These are phyloP conservation scores for Tenualosa thibaudeaui DNA, from an alignment of 2,797 vertebrate species.

Conservation along the genomic window DNA sequence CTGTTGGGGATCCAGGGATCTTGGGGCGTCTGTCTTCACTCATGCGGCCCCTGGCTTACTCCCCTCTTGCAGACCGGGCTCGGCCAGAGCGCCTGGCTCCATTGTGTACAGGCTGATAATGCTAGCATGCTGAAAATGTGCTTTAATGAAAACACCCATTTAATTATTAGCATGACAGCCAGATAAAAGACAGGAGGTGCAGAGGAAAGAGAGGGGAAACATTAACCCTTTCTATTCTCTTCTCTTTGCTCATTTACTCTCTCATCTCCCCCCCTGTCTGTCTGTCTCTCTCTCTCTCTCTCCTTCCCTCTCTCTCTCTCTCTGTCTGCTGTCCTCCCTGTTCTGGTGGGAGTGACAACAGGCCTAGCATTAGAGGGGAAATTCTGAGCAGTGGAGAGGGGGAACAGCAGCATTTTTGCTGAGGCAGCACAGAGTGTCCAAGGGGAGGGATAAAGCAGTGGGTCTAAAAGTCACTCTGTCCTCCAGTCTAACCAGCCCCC, in stretches of 20 bases:
- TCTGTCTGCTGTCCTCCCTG: neutral
- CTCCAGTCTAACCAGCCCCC: neutral
- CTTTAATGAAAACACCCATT: conserved; percentile 65
- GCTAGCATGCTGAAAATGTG: conserved; percentile 68
- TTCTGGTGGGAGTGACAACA: conserved; percentile 7
- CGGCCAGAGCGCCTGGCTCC: conserved; percentile 55
- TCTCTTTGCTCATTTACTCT: conserved; percentile 9
- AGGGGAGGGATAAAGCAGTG: neutral
- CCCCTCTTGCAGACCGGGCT: neutral
- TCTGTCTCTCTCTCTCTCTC: neutral
- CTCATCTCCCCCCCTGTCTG: neutral
- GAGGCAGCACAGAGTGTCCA: neutral
- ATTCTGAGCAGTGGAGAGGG: neutral
- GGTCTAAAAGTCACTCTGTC: neutral
- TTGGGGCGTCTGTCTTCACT: conserved; percentile 59
- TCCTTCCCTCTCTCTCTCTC: neutral
- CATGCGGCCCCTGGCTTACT: conserved; percentile 42
- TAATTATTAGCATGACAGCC: conserved; percentile 54
- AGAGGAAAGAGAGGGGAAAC: conserved; percentile 31
- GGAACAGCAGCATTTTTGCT: neutral
- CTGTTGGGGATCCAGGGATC: conserved; percentile 9
- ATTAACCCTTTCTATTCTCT: conserved; percentile 23
- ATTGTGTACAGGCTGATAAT: conserved; percentile 64
- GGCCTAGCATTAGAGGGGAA: neutral
- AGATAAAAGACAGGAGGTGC: conserved; percentile 24